Percentiles rank a stretch among this genome's conserved stretches.
phyloP scores from a whole-genome alignment of 2,888 invertebrate species.

The Drosophila atroscutellata region DNA sequence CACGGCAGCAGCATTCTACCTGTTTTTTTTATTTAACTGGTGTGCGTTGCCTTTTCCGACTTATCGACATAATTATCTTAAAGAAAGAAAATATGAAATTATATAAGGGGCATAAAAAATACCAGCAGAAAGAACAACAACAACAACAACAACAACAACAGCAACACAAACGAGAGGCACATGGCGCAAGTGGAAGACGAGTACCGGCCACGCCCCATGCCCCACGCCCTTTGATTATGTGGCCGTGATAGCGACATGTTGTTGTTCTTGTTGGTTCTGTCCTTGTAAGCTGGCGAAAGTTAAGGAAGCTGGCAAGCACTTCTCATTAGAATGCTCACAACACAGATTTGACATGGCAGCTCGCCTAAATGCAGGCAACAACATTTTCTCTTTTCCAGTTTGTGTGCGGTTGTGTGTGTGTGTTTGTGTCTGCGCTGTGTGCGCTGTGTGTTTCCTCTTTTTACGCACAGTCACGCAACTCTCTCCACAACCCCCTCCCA shows the following conservation, averaged over 20 bases:
- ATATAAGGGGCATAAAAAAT: slow-evolving; percentile 59
- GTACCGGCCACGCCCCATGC: slow-evolving; percentile 46
- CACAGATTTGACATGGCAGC: slow-evolving; percentile 72
- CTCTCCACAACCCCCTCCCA: background rate
- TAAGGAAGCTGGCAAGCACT: slow-evolving; percentile 62
- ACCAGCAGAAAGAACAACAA: slow-evolving; percentile 39
- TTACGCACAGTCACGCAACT: slow-evolving; percentile 62
- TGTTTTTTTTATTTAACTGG: slow-evolving; percentile 58
- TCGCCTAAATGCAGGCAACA: slow-evolving; percentile 69
- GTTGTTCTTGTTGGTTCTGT: slow-evolving; percentile 33
- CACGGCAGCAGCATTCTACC: slow-evolving; percentile 25
- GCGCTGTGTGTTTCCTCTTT: slow-evolving; percentile 28
- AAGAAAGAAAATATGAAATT: slow-evolving; percentile 73
- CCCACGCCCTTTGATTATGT: slow-evolving; percentile 67
- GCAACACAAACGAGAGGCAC: slow-evolving; percentile 23
- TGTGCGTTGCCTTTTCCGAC: slow-evolving; percentile 73
- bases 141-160: slow-evolving; percentile 17
- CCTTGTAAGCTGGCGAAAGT: slow-evolving; percentile 56
- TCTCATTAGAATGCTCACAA: slow-evolving; percentile 78
- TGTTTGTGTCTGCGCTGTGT: slow-evolving; percentile 13
- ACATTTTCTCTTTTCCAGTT: slow-evolving; percentile 33
- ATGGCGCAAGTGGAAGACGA: slow-evolving; percentile 48
- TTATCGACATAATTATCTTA: slow-evolving; percentile 81
- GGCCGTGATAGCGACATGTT: slow-evolving; percentile 68
- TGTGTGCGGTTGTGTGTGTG: background rate